Conservation (phyloP, 2,888 invertebrate genomes). For the Eristalinus aeneus region DNA sequence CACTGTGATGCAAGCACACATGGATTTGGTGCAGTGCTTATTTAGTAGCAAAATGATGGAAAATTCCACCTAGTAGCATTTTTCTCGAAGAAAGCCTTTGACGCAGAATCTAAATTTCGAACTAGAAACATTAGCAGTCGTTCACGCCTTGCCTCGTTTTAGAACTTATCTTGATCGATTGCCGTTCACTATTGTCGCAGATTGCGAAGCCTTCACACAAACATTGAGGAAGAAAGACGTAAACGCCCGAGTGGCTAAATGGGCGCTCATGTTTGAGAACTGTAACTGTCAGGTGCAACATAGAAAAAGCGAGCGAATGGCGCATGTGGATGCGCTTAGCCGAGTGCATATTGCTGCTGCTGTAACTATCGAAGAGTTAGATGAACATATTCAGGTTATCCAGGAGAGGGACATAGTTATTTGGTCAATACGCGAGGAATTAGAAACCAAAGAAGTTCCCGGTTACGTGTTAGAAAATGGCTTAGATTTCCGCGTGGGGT, state of each 20-base stretch:
- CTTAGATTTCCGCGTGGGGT: neutral
- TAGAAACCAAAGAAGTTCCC: neutral
- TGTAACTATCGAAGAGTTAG: neutral
- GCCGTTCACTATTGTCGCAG: constrained; percentile 14
- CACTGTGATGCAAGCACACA: constrained; percentile 75
- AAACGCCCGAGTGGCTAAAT: neutral
- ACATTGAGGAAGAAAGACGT: too few species aligned
- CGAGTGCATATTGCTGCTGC: neutral
- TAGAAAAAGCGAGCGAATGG: neutral
- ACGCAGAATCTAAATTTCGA: neutral
- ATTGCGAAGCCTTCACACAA: neutral
- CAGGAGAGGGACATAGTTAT: neutral
- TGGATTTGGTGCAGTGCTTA: constrained; percentile 73
- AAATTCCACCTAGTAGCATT: constrained; percentile 35
- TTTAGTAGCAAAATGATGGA: constrained; percentile 47
- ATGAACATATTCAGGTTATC: neutral
- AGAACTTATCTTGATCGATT: constrained; percentile 1
- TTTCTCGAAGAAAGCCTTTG: neutral
- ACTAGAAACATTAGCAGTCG: constrained; percentile 12
- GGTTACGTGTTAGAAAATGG: neutral
- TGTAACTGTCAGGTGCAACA: constrained; percentile 1
- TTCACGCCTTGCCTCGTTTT: constrained; percentile 3
- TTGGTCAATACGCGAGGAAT: neutral
- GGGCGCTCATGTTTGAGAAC: neutral
- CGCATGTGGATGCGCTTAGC: neutral